Evolutionary conservation across 1,140 invertebrate genomes (phyloP).

Genomic region (Anadara kagoshimensis): DNA sequence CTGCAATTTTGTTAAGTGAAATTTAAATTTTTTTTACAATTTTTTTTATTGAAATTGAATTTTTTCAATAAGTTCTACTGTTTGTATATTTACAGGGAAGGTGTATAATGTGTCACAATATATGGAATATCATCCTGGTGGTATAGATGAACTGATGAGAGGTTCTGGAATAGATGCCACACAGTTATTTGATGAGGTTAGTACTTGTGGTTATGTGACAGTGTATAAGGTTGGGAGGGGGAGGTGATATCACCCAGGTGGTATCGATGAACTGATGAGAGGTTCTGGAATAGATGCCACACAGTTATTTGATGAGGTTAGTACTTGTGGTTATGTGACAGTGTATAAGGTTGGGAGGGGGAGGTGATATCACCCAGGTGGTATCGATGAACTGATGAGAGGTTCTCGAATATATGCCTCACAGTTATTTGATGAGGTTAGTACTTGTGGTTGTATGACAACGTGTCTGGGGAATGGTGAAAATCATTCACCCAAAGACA

Average conservation of each 20-base stretch:
- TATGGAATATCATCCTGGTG: slow-evolving; percentile 96
- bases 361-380: neutral
- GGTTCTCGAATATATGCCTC: neutral
- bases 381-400: neutral
- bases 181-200: slow-evolving; percentile 90
- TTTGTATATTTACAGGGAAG: slow-evolving; percentile 78
- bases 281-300: neutral
- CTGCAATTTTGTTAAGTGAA: no score
- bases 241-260: neutral
- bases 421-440: slow-evolving; percentile 1
- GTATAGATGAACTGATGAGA: slow-evolving; percentile 89
- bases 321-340: neutral
- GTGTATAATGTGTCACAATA: slow-evolving; percentile 97
- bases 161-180: slow-evolving; percentile 95
- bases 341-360: neutral
- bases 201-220: neutral
- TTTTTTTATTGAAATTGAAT: no score
- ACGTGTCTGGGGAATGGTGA: no score
- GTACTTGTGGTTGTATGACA: neutral
- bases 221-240: neutral
- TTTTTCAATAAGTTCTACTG: neutral
- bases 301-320: slow-evolving; percentile 4
- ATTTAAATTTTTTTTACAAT: no score
- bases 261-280: neutral
- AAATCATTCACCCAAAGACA: no score